Percentiles rank a stretch among this genome's conserved stretches.
These are phyloP conservation scores for Proctacanthus coquilletti DNA, from an alignment of 1,140 invertebrate species.

Conservation along the genomic window DNA sequence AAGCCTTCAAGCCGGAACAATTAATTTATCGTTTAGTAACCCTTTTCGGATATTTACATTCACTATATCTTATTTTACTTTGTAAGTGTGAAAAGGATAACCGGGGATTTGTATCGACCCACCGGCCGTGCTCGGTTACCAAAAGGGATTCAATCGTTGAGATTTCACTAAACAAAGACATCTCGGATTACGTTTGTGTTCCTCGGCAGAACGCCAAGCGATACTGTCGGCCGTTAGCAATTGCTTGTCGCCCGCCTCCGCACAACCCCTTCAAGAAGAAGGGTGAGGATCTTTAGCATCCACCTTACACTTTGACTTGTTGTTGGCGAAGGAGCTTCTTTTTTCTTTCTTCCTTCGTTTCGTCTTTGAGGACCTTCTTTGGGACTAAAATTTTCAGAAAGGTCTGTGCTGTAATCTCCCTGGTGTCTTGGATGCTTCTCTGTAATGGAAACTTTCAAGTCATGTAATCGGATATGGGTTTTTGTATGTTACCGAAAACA, in stretches of 20 bases:
- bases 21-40: too few species aligned
- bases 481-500: not conserved
- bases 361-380: not conserved
- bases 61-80: too few species aligned
- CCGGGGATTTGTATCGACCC: too few species aligned
- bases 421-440: not conserved
- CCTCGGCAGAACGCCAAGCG: not conserved
- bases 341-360: not conserved
- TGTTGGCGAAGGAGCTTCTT: not conserved
- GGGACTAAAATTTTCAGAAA: not conserved
- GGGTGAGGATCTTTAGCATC: not conserved
- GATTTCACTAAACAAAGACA: too few species aligned
- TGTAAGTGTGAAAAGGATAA: too few species aligned
- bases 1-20: too few species aligned
- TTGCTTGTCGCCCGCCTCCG: too few species aligned
- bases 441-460: not conserved
- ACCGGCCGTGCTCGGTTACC: too few species aligned
- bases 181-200: too few species aligned
- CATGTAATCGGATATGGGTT: constrained; percentile 1
- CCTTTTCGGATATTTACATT: too few species aligned
- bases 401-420: not conserved
- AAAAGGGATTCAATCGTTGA: too few species aligned
- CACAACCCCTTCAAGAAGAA: too few species aligned
- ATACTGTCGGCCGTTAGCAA: not conserved
- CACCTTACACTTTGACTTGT: not conserved